Percentiles rank a stretch among this genome's conserved stretches.
Evolutionary conservation across 1,140 invertebrate species (phyloP).

Genomic region (Bombus difficillimus): DNA sequence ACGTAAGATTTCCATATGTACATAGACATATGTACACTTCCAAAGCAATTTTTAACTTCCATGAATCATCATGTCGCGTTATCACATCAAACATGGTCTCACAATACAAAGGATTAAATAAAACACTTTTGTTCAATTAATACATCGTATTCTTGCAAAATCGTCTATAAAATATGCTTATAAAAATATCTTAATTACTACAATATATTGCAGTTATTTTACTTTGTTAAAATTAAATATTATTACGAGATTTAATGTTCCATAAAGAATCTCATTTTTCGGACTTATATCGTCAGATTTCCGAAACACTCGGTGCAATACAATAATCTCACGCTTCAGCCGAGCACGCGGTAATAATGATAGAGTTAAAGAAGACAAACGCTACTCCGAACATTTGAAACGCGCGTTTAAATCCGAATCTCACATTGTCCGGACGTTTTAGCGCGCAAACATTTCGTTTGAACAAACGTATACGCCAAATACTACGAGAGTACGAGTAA

Average conservation of each 20-base stretch:
- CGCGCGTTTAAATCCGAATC: constrained; percentile 26
- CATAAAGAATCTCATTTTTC: not conserved
- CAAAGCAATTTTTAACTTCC: too few species aligned
- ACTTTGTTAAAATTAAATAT: not conserved
- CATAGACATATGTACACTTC: too few species aligned
- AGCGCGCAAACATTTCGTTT: constrained; percentile 32
- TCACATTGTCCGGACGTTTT: constrained; percentile 26
- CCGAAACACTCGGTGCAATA: not conserved
- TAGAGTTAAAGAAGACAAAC: not conserved
- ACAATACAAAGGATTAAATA: not conserved
- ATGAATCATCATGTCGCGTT: too few species aligned
- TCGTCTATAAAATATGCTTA: not conserved
- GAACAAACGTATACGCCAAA: not conserved
- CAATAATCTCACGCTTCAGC: not conserved
- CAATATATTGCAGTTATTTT: not conserved
- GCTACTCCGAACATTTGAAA: not conserved
- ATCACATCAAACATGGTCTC: not conserved
- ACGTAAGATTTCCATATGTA: too few species aligned
- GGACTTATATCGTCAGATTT: not conserved
- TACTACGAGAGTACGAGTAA: not conserved
- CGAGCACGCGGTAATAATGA: not conserved
- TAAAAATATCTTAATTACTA: not conserved
- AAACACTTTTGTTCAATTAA: not conserved
- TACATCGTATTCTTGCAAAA: not conserved
- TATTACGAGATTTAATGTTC: not conserved